These are phyloP conservation scores for Oconnorella tubifera DNA, from an alignment of 2,888 invertebrate species.

Conservation along the genomic window DNA sequence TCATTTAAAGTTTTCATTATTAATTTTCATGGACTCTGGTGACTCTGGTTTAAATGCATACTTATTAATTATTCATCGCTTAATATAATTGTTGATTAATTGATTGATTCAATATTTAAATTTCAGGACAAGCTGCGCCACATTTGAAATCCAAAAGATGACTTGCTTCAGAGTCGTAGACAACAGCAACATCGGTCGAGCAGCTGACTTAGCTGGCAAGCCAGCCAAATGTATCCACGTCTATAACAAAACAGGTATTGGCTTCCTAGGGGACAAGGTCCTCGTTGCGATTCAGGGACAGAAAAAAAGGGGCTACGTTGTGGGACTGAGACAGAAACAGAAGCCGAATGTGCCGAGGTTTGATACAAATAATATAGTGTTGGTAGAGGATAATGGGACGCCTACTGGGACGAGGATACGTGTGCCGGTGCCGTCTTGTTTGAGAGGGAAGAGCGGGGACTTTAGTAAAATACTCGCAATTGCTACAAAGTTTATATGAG, in stretches of 20 bases:
- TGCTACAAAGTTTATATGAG: constrained; percentile 79
- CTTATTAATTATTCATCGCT: too few relatives aligned
- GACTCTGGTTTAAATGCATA: too few relatives aligned
- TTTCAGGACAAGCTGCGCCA: constrained; percentile 42
- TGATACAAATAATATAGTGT: constrained; percentile 91
- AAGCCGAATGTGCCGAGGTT: constrained; percentile 78
- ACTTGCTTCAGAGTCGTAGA: constrained; percentile 87
- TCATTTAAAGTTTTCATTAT: too few relatives aligned
- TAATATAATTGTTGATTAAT: too few relatives aligned
- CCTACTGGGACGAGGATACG: constrained; percentile 92
- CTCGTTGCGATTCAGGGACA: constrained; percentile 90
- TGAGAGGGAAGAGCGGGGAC: constrained; percentile 74
- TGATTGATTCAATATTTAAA: too few relatives aligned
- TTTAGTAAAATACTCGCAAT: constrained; percentile 85
- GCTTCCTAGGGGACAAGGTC: constrained; percentile 76
- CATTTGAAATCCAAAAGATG: constrained; percentile 56
- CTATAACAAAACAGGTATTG: constrained; percentile 59
- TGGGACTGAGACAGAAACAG: constrained; percentile 81
- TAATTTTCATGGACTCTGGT: too few relatives aligned
- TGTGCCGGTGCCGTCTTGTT: constrained; percentile 86
- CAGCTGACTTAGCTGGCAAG: constrained; percentile 89
- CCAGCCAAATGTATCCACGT: constrained; percentile 91
- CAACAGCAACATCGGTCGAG: constrained; percentile 90
- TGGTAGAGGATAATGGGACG: constrained; percentile 89
- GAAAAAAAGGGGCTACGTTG: constrained; percentile 86